These are phyloP conservation scores for Oreochromis grahami DNA, from an alignment of 2,797 vertebrate genomes.

Conservation along the genomic window DNA sequence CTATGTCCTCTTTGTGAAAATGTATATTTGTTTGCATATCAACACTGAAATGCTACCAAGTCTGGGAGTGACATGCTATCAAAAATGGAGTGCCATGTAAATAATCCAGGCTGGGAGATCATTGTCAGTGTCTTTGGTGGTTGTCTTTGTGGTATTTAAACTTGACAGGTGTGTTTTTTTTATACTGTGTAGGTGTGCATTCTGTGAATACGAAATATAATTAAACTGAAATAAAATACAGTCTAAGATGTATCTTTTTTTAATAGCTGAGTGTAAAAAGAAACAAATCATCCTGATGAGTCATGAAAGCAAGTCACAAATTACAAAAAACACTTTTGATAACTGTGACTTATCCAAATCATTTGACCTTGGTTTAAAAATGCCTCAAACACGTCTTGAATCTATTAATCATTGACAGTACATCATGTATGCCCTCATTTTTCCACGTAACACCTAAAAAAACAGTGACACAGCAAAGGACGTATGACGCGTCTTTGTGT, in stretches of 20 bases:
- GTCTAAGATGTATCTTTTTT: neutral
- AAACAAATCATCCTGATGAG: neutral
- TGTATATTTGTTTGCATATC: conserved; percentile 27
- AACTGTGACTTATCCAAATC: neutral
- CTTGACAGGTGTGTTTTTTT: conserved; percentile 35
- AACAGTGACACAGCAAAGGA: conserved; percentile 16
- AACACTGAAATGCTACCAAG: neutral
- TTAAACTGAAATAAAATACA: conserved; percentile 30
- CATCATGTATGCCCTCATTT: neutral
- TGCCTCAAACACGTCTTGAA: neutral
- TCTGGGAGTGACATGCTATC: conserved; percentile 7
- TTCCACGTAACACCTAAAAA: conserved; percentile 28
- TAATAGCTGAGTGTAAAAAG: neutral
- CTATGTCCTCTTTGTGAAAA: conserved; percentile 13
- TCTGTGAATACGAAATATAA: conserved; percentile 56
- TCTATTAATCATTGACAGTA: conserved; percentile 68
- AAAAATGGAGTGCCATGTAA: conserved; percentile 8
- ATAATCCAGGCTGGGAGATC: conserved; percentile 21
- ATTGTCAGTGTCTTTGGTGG: conserved; percentile 26
- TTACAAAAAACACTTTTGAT: neutral
- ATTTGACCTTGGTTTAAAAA: conserved; percentile 23
- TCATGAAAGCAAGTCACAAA: neutral
- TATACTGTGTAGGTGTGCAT: conserved; percentile 51
- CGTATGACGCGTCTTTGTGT: neutral
- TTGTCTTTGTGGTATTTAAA: conserved; percentile 65